A percentile compares a stretch with the other conserved stretches of the same genome.
phyloP scores from a whole-genome alignment of 2,113 vertebrate genomes.

The Oreocharis arfaki region DNA sequence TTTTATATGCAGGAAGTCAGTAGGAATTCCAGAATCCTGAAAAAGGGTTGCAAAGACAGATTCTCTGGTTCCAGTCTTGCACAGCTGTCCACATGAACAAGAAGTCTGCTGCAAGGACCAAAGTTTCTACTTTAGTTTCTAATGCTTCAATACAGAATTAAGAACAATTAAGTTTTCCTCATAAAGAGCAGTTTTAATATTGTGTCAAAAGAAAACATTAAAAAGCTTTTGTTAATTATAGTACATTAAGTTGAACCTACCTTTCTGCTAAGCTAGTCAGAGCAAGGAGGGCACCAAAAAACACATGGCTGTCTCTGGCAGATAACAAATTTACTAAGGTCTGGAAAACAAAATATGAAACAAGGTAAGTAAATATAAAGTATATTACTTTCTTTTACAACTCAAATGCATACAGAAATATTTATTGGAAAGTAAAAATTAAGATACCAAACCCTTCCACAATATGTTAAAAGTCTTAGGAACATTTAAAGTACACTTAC shows the following conservation, averaged over 20 bases:
- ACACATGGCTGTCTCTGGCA: slow-evolving; percentile 78
- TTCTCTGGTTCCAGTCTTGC: background rate
- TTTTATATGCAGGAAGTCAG: background rate
- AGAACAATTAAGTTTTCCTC: background rate
- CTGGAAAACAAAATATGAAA: slow-evolving; percentile 59
- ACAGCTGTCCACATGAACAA: background rate
- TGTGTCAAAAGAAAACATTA: background rate
- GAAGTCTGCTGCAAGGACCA: background rate
- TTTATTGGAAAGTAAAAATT: background rate
- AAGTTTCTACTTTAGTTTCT: background rate
- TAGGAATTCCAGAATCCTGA: background rate
- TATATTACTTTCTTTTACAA: background rate
- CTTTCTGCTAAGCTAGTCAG: slow-evolving; percentile 85
- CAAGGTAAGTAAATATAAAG: background rate
- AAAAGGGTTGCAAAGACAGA: background rate
- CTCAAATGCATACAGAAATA: background rate
- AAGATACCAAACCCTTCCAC: background rate
- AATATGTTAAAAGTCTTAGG: background rate
- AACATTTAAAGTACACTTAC: background rate
- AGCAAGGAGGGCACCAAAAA: slow-evolving; percentile 81
- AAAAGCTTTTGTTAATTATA: background rate
- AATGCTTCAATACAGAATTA: background rate
- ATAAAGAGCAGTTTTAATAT: background rate
- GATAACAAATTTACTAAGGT: slow-evolving; percentile 82
- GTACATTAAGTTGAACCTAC: slow-evolving; percentile 47